Percentiles rank a stretch among this genome's conserved stretches.
phyloP scores from a whole-genome alignment of 1,140 invertebrate species.

The Dufourea novaeangliae region DNA sequence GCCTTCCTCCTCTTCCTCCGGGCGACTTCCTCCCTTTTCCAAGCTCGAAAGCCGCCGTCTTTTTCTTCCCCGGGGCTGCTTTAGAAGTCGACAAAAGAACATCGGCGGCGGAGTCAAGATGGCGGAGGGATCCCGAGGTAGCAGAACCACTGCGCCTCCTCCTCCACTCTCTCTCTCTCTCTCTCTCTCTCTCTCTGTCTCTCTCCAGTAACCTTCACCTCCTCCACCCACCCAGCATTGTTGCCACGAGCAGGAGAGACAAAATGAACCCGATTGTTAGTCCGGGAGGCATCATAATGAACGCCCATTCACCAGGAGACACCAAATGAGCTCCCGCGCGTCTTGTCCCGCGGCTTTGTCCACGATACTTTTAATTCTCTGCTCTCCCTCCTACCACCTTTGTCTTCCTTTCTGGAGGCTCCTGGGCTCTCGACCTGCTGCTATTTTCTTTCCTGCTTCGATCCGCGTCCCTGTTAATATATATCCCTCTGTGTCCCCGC shows the following conservation, averaged over 20 bases:
- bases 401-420: conserved; percentile 58
- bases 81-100: conserved; percentile 75
- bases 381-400: conserved; percentile 68
- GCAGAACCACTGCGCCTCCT: conserved; percentile 20
- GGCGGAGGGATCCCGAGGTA: conserved; percentile 64
- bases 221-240: conserved; percentile 67
- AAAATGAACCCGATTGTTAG: conserved; percentile 78
- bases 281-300: conserved; percentile 77
- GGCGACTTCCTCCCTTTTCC: conserved; percentile 59
- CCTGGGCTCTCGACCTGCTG: conserved; percentile 49
- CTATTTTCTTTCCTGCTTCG: conserved; percentile 39
- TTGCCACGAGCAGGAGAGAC: conserved; percentile 77
- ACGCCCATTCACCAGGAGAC: conserved; percentile 76
- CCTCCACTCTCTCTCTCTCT: neutral
- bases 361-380: conserved; percentile 80
- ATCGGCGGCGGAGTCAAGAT: conserved; percentile 77
- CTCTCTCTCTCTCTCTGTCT: neutral
- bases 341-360: conserved; percentile 77
- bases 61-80: conserved; percentile 68
- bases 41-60: conserved; percentile 53
- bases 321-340: conserved; percentile 79
- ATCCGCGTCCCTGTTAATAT: conserved; percentile 27
- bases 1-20: conserved; percentile 16
- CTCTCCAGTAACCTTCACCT: conserved; percentile 35
- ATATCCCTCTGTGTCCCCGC: conserved; percentile 15